Conservation (phyloP, 2,113 vertebrate genomes). For the Trematocara macrostoma region DNA sequence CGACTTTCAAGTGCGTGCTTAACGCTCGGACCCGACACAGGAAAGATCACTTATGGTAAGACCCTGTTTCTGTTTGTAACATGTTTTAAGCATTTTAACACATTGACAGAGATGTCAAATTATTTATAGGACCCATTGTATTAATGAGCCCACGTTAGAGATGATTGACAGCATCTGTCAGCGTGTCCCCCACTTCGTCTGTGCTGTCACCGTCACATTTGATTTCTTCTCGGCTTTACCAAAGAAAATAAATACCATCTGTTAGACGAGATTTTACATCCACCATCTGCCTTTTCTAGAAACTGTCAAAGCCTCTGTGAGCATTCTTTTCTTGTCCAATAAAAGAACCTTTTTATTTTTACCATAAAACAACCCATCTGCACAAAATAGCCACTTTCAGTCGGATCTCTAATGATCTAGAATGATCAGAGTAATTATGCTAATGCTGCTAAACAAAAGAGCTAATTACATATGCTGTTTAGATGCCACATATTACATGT, state of each 20-base stretch:
- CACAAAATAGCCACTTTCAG: not conserved
- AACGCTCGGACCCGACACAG: conserved; percentile 62
- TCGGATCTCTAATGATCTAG: not conserved
- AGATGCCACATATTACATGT: not conserved
- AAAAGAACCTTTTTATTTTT: not conserved
- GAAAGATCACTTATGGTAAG: conserved; percentile 82
- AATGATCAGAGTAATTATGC: not conserved
- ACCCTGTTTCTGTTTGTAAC: not conserved
- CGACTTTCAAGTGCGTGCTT: conserved; percentile 74
- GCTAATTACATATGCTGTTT: not conserved
- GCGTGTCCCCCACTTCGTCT: not conserved
- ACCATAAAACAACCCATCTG: not conserved
- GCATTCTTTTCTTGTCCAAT: not conserved
- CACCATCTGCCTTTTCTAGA: not conserved
- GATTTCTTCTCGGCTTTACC: not conserved
- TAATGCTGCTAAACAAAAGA: not conserved
- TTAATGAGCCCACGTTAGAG: not conserved
- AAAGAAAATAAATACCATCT: conserved; percentile 4
- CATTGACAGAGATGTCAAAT: not conserved
- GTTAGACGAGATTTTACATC: not conserved
- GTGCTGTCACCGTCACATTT: not conserved
- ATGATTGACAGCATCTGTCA: conserved; percentile 10
- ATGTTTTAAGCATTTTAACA: not conserved
- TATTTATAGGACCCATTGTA: not conserved
- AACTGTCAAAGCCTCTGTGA: not conserved